Evolutionary conservation across 2,113 vertebrate species (phyloP).

Genomic region (Ursus arctos): DNA sequence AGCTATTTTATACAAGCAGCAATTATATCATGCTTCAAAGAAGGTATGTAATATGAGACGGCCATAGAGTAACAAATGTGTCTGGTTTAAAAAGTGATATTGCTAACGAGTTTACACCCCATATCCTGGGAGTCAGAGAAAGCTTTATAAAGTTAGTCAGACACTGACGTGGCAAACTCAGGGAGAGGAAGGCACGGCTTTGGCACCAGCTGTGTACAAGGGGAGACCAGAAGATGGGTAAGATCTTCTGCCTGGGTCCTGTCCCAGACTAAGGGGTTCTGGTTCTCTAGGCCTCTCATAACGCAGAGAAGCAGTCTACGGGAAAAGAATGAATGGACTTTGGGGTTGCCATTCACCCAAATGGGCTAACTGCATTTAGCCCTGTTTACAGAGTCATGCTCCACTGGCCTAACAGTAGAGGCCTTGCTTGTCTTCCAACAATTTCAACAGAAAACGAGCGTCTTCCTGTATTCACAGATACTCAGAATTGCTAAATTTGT

Average conservation of each 20-base stretch:
- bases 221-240: not conserved
- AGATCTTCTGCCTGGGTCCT: not conserved
- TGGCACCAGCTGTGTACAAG: not conserved
- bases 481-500: not conserved
- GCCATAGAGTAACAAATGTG: not conserved
- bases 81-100: slow-evolving; percentile 41
- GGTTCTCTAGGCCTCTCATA: not conserved
- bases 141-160: slow-evolving; percentile 38
- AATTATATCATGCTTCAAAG: slow-evolving; percentile 68
- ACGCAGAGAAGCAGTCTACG: not conserved
- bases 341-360: not conserved
- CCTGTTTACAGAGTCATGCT: not conserved
- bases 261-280: not conserved
- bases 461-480: not conserved
- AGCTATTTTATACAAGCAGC: slow-evolving; percentile 68
- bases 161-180: not conserved
- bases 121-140: not conserved
- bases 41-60: slow-evolving; percentile 45
- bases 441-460: not conserved
- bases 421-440: not conserved
- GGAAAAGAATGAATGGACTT: not conserved
- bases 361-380: not conserved
- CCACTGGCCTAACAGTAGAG: not conserved
- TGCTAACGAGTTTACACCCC: not conserved
- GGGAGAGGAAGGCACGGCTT: not conserved